Evolutionary conservation across 1,140 invertebrate species (phyloP), one percentile per base, ranked within the genome.

Genomic region (Drosophila littoralis): DNA sequence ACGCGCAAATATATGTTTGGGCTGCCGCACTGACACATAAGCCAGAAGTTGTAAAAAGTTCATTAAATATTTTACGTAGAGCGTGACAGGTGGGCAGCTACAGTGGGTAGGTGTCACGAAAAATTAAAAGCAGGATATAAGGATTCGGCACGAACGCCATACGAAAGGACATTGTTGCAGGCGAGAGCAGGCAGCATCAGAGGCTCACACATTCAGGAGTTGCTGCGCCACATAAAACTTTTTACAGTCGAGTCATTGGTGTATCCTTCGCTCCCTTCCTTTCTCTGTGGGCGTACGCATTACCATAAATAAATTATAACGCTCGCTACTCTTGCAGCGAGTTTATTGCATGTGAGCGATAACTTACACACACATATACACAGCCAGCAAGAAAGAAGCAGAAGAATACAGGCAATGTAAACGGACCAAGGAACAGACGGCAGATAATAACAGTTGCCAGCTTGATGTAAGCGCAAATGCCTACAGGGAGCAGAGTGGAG

Each of bases 231-330:
- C 70, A 83, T 89, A 83, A 80, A 80, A 76, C 68, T 82, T 76
- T 78, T 66, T 76, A 52, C 55, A 70, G 58, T 70, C 66, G 61
- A 52, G 51, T 52, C 75, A 78, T 52, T 35, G 57, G 28, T 33
- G 46, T 33, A 43, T 52, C 46, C 33, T 17, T 35, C 13, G 8
- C 1, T 36, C 35, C 51, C 51, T 40, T 32, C 6, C 6, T 38
- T 7, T 38, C 8, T 33, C 51, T 73, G 73, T 67, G 71, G 64
- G 55, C 58, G 76, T 77, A 80, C 84, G 84, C 80, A 89, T 89
- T 89, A 84, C 74, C 84, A 89, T 89, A 89, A 89, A 89, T 89
- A 89, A 89, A 89, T 89, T 89, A 89, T 89, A 89, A 89, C 84
- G 81, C 70, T 80, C 85, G 77, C 77, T 84, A 78, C 85, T 84